A percentile compares a stretch with the other conserved stretches of the same genome.
Conservation (phyloP, 2,113 vertebrate genomes). For the Semicossyphus pulcher region DNA sequence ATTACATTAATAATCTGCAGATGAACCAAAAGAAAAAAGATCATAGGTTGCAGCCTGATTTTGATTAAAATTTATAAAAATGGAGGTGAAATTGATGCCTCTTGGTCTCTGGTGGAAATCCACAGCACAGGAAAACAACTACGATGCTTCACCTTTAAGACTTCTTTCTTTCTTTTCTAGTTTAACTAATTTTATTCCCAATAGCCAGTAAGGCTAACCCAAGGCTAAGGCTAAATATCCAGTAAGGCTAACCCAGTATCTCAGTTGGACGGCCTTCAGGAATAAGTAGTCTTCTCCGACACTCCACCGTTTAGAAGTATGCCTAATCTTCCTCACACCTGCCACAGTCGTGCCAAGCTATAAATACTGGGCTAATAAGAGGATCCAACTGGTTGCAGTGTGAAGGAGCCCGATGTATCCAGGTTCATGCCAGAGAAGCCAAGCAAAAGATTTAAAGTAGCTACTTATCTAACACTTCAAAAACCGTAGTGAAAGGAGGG, state of each 20-base stretch:
- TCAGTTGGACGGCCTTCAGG: constrained; percentile 23
- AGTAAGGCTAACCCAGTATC: constrained; percentile 17
- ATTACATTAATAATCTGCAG: too few relatives aligned
- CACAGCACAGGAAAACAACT: neutral
- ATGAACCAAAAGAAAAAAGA: too few relatives aligned
- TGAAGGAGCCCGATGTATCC: constrained; percentile 34
- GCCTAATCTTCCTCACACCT: constrained; percentile 77
- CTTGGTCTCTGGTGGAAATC: neutral
- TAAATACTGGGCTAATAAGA: constrained; percentile 69
- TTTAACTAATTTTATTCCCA: neutral
- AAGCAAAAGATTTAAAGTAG: constrained; percentile 11
- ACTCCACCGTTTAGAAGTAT: constrained; percentile 31
- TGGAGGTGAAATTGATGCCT: neutral
- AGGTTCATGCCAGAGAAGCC: neutral
- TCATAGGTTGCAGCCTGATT: neutral
- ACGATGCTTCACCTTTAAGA: neutral
- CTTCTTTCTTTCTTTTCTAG: neutral
- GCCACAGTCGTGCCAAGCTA: constrained; percentile 56
- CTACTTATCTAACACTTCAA: constrained; percentile 1
- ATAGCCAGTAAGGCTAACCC: neutral
- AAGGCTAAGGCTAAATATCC: too few relatives aligned
- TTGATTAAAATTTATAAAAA: neutral
- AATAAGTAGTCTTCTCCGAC: constrained; percentile 15
- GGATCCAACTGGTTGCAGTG: constrained; percentile 55
- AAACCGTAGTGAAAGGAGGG: neutral